Percentiles rank a stretch among this genome's conserved stretches.
Conservation (phyloP, 2,113 vertebrate genomes). For the Perccottus glenii region DNA sequence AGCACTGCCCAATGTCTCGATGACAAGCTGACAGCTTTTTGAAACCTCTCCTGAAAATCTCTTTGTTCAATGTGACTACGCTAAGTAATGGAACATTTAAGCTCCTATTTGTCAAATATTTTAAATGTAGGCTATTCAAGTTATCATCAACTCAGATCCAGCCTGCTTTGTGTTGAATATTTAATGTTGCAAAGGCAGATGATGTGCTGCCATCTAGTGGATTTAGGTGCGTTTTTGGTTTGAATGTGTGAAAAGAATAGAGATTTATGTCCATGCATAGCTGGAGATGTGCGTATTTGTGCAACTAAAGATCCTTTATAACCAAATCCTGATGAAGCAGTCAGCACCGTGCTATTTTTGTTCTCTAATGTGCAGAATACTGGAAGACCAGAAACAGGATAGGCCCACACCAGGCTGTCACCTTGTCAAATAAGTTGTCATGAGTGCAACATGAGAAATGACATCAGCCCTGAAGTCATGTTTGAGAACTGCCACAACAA, state of each 20-base stretch:
- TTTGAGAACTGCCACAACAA: too few relatives aligned
- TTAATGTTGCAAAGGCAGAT: too few relatives aligned
- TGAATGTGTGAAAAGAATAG: background rate
- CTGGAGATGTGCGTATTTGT: background rate
- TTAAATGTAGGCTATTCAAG: too few relatives aligned
- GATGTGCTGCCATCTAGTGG: slow-evolving; percentile 47
- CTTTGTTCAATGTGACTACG: slow-evolving; percentile 24
- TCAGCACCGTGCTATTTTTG: slow-evolving; percentile 14
- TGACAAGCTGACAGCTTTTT: slow-evolving; percentile 26
- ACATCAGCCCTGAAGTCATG: background rate
- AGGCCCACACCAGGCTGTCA: background rate
- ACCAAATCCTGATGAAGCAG: background rate
- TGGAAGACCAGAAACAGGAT: slow-evolving; percentile 19
- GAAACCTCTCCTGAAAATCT: too few relatives aligned
- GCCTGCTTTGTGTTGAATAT: too few relatives aligned
- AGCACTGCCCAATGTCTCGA: slow-evolving; percentile 31
- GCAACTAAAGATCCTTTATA: background rate
- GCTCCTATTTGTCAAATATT: background rate
- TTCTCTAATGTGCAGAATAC: slow-evolving; percentile 4
- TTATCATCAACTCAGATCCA: too few relatives aligned
- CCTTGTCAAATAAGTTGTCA: slow-evolving; percentile 2
- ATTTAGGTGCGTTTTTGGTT: too few relatives aligned
- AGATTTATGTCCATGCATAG: too few relatives aligned
- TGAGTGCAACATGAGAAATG: slow-evolving; percentile 21
- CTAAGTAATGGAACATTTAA: background rate